A percentile compares a stretch with the other conserved stretches of the same genome.
These are phyloP conservation scores for Coleophora flavipennella DNA, from an alignment of 2,888 invertebrate species.

Conservation along the genomic window DNA sequence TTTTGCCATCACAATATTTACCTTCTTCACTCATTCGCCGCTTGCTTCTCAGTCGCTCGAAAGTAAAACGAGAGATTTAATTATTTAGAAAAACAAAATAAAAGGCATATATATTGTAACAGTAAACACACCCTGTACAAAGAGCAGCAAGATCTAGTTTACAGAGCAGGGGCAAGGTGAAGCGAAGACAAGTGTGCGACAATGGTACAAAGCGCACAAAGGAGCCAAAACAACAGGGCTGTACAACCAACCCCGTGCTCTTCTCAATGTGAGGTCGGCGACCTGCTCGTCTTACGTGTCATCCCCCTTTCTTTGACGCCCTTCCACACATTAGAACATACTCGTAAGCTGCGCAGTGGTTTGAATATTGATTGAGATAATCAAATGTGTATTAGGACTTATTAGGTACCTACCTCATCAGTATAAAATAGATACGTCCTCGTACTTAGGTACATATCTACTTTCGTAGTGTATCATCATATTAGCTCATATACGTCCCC, in stretches of 20 bases:
- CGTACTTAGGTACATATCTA: too few relatives aligned
- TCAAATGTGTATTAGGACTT: background rate
- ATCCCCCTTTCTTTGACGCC: constrained; percentile 19
- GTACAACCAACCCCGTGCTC: constrained; percentile 33
- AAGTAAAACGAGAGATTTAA: too few relatives aligned
- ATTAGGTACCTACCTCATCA: too few relatives aligned
- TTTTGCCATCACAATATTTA: too few relatives aligned
- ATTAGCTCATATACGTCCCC: too few relatives aligned
- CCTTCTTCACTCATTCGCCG: too few relatives aligned
- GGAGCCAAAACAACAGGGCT: constrained; percentile 35
- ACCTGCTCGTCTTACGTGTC: constrained; percentile 24
- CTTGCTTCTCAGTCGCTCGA: too few relatives aligned
- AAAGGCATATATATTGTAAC: too few relatives aligned
- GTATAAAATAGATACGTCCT: too few relatives aligned
- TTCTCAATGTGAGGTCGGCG: constrained; percentile 32
- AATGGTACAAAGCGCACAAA: constrained; percentile 47
- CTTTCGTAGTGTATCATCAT: too few relatives aligned
- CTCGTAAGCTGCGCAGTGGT: too few relatives aligned
- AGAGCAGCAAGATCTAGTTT: constrained; percentile 25
- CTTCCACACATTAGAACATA: constrained; percentile 18
- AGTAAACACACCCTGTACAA: constrained; percentile 27
- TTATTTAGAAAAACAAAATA: constrained; percentile 1
- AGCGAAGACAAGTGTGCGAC: constrained; percentile 51
- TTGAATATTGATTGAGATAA: constrained; percentile 25
- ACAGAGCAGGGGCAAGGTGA: constrained; percentile 47